Evolutionary conservation across 2,113 vertebrate species (phyloP).

Genomic region (Semicossyphus pulcher): DNA sequence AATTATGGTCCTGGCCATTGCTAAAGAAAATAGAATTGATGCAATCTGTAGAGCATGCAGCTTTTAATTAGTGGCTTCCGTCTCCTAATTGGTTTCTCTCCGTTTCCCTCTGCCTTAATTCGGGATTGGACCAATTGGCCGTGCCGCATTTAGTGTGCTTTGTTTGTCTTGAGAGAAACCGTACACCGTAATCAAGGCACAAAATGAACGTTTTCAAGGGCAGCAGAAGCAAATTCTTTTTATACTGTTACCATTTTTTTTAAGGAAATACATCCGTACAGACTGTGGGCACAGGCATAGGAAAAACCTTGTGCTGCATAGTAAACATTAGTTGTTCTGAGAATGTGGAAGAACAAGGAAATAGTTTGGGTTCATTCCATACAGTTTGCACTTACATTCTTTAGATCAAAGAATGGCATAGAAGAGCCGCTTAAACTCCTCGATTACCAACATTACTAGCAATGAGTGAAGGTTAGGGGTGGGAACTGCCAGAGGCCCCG

Average conservation of each 20-base stretch:
- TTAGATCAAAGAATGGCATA: too few species aligned
- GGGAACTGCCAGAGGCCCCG: too few species aligned
- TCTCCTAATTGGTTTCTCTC: slow-evolving; percentile 82
- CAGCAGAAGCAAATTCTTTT: slow-evolving; percentile 42
- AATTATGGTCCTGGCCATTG: slow-evolving; percentile 75
- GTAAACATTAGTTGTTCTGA: slow-evolving; percentile 11
- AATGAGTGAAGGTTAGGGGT: neutral
- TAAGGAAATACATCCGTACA: neutral
- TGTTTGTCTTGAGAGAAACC: slow-evolving; percentile 83
- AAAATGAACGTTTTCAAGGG: slow-evolving; percentile 62
- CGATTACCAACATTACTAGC: neutral
- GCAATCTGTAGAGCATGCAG: slow-evolving; percentile 81
- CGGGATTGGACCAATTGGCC: slow-evolving; percentile 74
- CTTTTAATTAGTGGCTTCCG: slow-evolving; percentile 87
- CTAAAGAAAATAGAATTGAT: slow-evolving; percentile 85
- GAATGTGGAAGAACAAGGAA: neutral
- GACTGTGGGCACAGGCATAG: neutral
- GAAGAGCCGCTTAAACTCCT: neutral
- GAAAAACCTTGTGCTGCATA: slow-evolving; percentile 9
- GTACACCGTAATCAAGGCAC: slow-evolving; percentile 77
- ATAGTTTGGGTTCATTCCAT: neutral
- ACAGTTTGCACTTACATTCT: neutral
- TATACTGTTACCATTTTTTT: slow-evolving; percentile 19
- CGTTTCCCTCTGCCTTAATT: slow-evolving; percentile 64
- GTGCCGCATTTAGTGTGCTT: slow-evolving; percentile 73